Conservation (phyloP, 2,113 vertebrate genomes). For the Pteruthius melanotis region DNA sequence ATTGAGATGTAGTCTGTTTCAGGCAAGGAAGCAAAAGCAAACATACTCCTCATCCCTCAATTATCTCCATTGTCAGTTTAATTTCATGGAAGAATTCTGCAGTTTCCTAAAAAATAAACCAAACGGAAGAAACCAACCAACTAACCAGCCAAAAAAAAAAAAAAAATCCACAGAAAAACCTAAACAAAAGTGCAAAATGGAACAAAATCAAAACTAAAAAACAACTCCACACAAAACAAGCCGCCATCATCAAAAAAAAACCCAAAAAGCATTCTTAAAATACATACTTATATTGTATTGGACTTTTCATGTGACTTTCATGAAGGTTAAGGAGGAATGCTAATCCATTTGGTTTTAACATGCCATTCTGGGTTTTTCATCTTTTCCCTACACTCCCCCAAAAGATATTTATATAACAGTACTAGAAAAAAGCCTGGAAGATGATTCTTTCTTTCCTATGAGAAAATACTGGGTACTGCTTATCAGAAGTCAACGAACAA, state of each 20-base stretch:
- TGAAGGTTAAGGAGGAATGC: neutral
- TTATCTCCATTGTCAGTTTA: neutral
- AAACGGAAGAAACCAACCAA: neutral
- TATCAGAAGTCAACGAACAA: neutral
- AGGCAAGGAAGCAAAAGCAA: neutral
- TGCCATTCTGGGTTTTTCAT: neutral
- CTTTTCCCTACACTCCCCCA: fast-evolving
- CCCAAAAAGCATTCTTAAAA: neutral
- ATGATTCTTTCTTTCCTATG: neutral
- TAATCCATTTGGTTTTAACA: neutral
- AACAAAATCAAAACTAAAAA: neutral
- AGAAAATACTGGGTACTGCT: neutral
- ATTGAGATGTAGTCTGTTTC: neutral
- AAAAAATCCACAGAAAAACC: neutral
- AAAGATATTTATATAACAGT: neutral
- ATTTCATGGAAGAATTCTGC: neutral
- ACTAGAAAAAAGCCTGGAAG: neutral
- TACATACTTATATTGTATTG: neutral
- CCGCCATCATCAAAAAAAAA: neutral
- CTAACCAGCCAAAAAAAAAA: neutral
- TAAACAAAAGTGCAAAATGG: neutral
- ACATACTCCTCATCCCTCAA: neutral
- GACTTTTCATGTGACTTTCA: neutral
- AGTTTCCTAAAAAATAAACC: neutral
- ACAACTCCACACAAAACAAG: neutral